Evolutionary conservation across 2,797 vertebrate species (phyloP).

Genomic region (Sandelia bainsii): DNA sequence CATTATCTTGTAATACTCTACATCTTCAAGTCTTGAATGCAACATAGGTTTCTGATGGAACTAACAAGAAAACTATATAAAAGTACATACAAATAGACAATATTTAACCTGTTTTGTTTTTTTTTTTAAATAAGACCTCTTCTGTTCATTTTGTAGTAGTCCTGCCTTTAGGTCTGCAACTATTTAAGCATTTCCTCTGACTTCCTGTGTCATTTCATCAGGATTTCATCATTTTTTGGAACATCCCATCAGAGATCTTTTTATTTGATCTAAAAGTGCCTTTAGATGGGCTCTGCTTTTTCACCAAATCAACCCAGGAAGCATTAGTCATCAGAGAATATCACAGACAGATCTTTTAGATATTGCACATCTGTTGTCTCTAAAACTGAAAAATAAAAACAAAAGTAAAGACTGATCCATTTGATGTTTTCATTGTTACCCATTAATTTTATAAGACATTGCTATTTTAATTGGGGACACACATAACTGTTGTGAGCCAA

Average conservation of each 20-base stretch:
- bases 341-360: slow-evolving; percentile 3
- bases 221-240: slow-evolving; percentile 40
- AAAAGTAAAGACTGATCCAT: not conserved
- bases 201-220: slow-evolving; percentile 56
- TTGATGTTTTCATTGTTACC: not conserved
- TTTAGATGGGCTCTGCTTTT: slow-evolving; percentile 26
- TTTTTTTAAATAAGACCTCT: not conserved
- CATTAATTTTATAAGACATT: not conserved
- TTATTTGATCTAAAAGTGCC: slow-evolving; percentile 47
- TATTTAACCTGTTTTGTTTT: not conserved
- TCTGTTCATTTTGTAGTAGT: slow-evolving; percentile 4
- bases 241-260: slow-evolving; percentile 31
- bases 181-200: slow-evolving; percentile 39
- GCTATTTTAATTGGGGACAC: too few species aligned
- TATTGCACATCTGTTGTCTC: slow-evolving; percentile 17
- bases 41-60: too few species aligned
- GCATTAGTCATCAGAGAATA: slow-evolving; percentile 8
- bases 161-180: slow-evolving; percentile 7
- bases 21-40: not conserved
- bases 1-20: not conserved
- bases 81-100: not conserved
- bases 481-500: too few species aligned
- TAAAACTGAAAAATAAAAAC: not conserved
- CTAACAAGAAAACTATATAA: not conserved
- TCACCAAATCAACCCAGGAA: slow-evolving; percentile 38